A percentile compares a stretch with the other conserved stretches of the same genome.
Evolutionary conservation across 2,113 vertebrate genomes (phyloP).

Genomic region (chimpanzee (Pan troglodytes)): NHGRI_mPanTro3-v2.1_pri NC_072410.2:103187501-103188000

Average conservation of each 20-base stretch:
- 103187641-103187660: background rate
- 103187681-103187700: background rate
- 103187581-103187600: background rate
- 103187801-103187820: background rate
- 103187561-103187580: background rate
- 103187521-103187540: accelerated
- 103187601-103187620: accelerated
- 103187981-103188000: constrained; percentile 59
- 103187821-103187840: background rate
- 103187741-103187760: background rate
- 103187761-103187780: background rate
- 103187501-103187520: background rate
- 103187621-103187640: background rate
- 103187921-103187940: constrained; percentile 54
- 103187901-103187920: constrained; percentile 40
- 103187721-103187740: background rate
- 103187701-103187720: background rate
- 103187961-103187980: constrained; percentile 42
- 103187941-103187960: constrained; percentile 51
- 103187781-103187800: background rate
- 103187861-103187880: constrained; percentile 56
- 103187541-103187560: background rate
- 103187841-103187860: constrained; percentile 61
- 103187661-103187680: background rate
- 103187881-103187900: constrained; percentile 56